Evolutionary conservation across 2,113 vertebrate species (phyloP).

Genomic region (Nasalis larvatus): DNA sequence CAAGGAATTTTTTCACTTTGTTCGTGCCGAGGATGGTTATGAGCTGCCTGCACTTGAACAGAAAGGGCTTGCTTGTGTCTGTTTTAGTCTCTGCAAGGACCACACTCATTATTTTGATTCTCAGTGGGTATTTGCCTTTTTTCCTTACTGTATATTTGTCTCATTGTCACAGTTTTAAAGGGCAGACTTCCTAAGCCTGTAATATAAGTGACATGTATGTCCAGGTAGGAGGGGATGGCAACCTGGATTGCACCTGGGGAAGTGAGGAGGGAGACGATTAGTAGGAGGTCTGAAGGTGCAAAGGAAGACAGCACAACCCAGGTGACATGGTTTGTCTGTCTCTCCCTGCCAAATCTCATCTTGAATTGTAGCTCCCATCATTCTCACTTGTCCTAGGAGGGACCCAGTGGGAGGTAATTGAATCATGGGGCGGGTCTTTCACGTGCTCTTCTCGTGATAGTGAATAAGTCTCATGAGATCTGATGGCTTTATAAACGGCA

Average conservation of each 20-base stretch:
- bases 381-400: too few relatives aligned
- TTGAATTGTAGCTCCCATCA: too few relatives aligned
- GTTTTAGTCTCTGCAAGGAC: slow-evolving; percentile 26
- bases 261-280: not conserved
- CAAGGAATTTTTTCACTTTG: not conserved
- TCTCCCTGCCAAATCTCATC: too few relatives aligned
- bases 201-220: not conserved
- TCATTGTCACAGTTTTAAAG: not conserved
- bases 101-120: not conserved
- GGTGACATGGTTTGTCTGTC: too few relatives aligned
- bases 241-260: not conserved
- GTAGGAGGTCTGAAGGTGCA: not conserved
- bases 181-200: not conserved
- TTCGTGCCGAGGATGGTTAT: not conserved
- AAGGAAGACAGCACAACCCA: not conserved
- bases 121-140: not conserved
- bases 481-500: too few relatives aligned
- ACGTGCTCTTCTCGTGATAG: too few relatives aligned
- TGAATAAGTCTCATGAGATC: too few relatives aligned
- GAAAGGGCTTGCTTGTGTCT: not conserved
- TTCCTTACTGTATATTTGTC: not conserved
- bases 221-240: not conserved
- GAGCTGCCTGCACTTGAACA: not conserved
- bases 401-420: too few relatives aligned
- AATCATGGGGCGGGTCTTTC: too few relatives aligned